phyloP scores from a whole-genome alignment of 1,140 invertebrate species.

The Drosophila micromelanica region DNA sequence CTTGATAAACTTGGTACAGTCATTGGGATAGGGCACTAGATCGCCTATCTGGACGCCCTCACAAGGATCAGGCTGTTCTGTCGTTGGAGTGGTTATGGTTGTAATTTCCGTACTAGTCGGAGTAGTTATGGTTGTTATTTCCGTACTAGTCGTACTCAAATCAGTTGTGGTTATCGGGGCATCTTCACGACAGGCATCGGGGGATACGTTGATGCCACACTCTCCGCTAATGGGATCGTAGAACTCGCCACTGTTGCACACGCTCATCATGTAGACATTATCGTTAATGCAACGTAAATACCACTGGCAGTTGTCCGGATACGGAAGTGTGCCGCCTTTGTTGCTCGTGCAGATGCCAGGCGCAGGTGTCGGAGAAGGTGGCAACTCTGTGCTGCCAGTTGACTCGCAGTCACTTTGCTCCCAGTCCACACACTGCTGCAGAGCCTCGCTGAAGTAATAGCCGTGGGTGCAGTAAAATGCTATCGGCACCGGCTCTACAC shows the following conservation, averaged over 20 bases:
- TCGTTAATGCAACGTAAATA: conserved; percentile 54
- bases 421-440: conserved; percentile 54
- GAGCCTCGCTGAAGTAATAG: conserved; percentile 52
- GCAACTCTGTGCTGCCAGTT: background rate
- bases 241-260: conserved; percentile 48
- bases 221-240: conserved; percentile 54
- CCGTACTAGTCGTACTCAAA: conserved; percentile 1
- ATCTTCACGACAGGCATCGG: conserved; percentile 51
- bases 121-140: background rate
- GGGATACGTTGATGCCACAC: conserved; percentile 41
- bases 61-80: conserved; percentile 37
- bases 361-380: background rate
- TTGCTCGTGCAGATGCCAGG: conserved; percentile 35
- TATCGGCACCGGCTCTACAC: conserved; percentile 56
- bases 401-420: conserved; percentile 49
- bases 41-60: conserved; percentile 34
- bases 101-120: background rate
- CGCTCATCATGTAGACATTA: conserved; percentile 59
- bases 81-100: background rate
- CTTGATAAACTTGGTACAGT: conserved; percentile 64
- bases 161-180: conserved; percentile 6
- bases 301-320: conserved; percentile 53
- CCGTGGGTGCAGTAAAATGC: conserved; percentile 61
- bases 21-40: conserved; percentile 63
- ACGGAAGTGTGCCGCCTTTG: conserved; percentile 33